phyloP scores from a whole-genome alignment of 1,140 invertebrate genomes.

The Bicyclus anynana region DNA sequence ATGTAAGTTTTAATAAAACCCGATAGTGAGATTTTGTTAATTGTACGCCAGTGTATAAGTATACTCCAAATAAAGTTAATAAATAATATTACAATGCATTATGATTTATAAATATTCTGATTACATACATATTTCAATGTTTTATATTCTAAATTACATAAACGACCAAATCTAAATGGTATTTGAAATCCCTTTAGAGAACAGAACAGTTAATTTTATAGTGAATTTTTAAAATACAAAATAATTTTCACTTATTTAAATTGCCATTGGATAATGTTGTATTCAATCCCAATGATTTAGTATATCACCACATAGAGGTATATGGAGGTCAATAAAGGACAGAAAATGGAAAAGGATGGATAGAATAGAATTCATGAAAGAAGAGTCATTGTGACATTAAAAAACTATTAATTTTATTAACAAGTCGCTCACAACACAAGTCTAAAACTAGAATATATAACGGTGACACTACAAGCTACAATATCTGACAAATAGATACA shows the following conservation, averaged over 20 bases:
- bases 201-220: too few relatives aligned
- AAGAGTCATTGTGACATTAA: slow-evolving; percentile 56
- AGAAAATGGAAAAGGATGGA: slow-evolving; percentile 51
- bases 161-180: too few relatives aligned
- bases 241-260: too few relatives aligned
- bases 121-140: not conserved
- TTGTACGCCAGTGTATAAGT: slow-evolving; percentile 39
- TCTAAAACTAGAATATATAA: slow-evolving; percentile 59
- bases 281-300: not conserved
- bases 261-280: too few relatives aligned
- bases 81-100: slow-evolving; percentile 6
- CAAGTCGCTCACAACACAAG: slow-evolving; percentile 70
- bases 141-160: too few relatives aligned
- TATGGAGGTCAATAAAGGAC: slow-evolving; percentile 27
- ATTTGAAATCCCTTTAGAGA: too few relatives aligned
- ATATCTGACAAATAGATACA: slow-evolving; percentile 55
- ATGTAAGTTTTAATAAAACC: slow-evolving; percentile 62
- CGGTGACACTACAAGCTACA: slow-evolving; percentile 36
- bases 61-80: slow-evolving; percentile 33
- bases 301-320: not conserved
- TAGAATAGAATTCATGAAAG: slow-evolving; percentile 45
- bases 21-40: slow-evolving; percentile 52
- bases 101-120: not conserved
- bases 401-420: slow-evolving; percentile 72
- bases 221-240: too few relatives aligned